Conservation (phyloP, 2,113 vertebrate species). For the Corvus cornix region DNA sequence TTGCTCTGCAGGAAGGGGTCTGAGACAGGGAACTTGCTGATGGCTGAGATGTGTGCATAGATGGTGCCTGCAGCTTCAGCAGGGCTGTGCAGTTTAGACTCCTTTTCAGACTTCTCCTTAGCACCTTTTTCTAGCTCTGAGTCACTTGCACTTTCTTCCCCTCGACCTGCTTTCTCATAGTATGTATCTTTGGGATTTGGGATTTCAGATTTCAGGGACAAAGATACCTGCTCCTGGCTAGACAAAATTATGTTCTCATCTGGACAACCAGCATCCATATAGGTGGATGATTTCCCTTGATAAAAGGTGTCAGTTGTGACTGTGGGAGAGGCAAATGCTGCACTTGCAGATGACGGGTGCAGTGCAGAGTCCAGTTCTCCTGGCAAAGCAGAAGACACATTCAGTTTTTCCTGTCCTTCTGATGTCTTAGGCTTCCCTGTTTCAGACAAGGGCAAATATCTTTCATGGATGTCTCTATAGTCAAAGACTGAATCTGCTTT, state of each 20-base stretch:
- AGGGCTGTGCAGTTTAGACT: slow-evolving; percentile 69
- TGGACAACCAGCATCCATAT: background rate
- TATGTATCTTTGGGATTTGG: slow-evolving; percentile 14
- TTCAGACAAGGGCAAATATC: background rate
- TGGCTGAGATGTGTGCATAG: background rate
- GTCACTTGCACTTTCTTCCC: slow-evolving; percentile 77
- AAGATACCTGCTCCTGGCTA: slow-evolving; percentile 40
- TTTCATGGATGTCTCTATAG: slow-evolving; percentile 60
- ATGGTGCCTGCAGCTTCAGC: background rate
- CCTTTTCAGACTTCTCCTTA: slow-evolving; percentile 88
- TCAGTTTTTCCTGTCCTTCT: slow-evolving; percentile 46
- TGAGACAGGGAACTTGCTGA: background rate
- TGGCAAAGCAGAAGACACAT: slow-evolving; percentile 46
- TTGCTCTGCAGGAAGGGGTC: background rate
- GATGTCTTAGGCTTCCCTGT: slow-evolving; percentile 3
- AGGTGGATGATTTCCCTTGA: background rate
- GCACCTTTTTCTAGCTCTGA: slow-evolving; percentile 89
- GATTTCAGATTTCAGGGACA: slow-evolving; percentile 51
- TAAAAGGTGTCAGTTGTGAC: background rate
- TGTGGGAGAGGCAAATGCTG: slow-evolving; percentile 35
- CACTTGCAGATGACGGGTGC: slow-evolving; percentile 23
- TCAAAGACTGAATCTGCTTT: slow-evolving; percentile 65
- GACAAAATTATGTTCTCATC: slow-evolving; percentile 77
- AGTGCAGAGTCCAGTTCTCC: slow-evolving; percentile 29
- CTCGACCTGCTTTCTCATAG: slow-evolving; percentile 70